These are phyloP conservation scores for Eristalis tenax DNA, from an alignment of 2,888 invertebrate species.

Conservation along the genomic window DNA sequence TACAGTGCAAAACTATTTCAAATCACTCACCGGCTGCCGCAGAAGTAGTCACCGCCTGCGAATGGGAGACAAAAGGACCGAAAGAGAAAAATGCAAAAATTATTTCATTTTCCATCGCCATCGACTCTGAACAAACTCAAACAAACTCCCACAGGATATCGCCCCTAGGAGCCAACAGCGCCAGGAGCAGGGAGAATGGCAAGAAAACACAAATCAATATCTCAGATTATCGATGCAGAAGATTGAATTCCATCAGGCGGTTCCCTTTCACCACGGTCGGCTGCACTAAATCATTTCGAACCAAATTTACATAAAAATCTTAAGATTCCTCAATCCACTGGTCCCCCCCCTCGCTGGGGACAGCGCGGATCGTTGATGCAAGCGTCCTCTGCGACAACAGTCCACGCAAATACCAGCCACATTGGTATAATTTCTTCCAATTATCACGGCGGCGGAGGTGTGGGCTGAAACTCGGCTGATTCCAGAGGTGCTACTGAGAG, in stretches of 20 bases:
- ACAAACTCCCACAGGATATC: background rate
- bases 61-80: background rate
- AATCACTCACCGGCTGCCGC: background rate
- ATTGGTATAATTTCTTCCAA: conserved; percentile 49
- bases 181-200: background rate
- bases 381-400: conserved; percentile 7
- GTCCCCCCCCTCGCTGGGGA: background rate
- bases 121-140: conserved; percentile 15
- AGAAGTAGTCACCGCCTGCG: background rate
- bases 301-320: conserved; percentile 51
- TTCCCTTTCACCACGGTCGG: conserved; percentile 41
- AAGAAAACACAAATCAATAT: conserved; percentile 46
- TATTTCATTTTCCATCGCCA: conserved; percentile 16
- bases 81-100: background rate
- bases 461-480: no score
- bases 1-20: conserved; percentile 9
- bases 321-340: conserved; percentile 1
- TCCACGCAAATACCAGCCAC: conserved; percentile 55
- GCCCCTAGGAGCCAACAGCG: background rate
- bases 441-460: conserved; percentile 37
- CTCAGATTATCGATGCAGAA: conserved; percentile 58
- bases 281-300: conserved; percentile 60
- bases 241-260: conserved; percentile 59
- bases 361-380: background rate
- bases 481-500: no score